Percentiles rank a stretch among this genome's conserved stretches.
These are phyloP conservation scores for Heliothis subflexa DNA, from an alignment of 1,140 invertebrate species.

Conservation along the genomic window DNA sequence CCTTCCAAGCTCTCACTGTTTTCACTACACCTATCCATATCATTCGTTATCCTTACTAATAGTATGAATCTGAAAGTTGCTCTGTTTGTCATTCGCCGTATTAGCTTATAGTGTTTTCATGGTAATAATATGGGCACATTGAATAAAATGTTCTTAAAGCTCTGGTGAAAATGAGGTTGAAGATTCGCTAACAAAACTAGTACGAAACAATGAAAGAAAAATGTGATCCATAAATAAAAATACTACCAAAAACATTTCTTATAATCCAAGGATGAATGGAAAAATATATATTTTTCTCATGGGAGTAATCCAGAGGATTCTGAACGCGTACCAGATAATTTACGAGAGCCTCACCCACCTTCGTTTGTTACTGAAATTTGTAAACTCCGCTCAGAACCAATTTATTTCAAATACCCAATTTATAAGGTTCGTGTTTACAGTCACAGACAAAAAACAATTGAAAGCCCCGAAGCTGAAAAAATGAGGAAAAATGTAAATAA, in stretches of 20 bases:
- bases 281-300: constrained; percentile 28
- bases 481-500: neutral
- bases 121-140: too few relatives aligned
- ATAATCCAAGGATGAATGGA: constrained; percentile 21
- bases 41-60: neutral
- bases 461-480: neutral
- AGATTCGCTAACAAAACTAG: too few relatives aligned
- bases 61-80: too few relatives aligned
- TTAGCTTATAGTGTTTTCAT: too few relatives aligned
- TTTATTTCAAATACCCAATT: constrained; percentile 33
- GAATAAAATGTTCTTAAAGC: too few relatives aligned
- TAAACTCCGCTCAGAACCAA: constrained; percentile 35
- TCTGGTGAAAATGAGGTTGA: too few relatives aligned
- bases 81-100: too few relatives aligned
- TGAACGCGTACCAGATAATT: constrained; percentile 20
- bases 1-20: neutral
- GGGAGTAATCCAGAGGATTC: constrained; percentile 33
- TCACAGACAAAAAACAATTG: constrained; percentile 9
- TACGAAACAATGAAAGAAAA: too few relatives aligned
- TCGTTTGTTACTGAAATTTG: constrained; percentile 13
- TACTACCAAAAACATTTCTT: neutral
- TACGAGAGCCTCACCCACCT: constrained; percentile 15
- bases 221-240: neutral
- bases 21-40: neutral
- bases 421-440: constrained; percentile 11